phyloP scores from a whole-genome alignment of 2,113 vertebrate species.

The Fregetta grallaria region DNA sequence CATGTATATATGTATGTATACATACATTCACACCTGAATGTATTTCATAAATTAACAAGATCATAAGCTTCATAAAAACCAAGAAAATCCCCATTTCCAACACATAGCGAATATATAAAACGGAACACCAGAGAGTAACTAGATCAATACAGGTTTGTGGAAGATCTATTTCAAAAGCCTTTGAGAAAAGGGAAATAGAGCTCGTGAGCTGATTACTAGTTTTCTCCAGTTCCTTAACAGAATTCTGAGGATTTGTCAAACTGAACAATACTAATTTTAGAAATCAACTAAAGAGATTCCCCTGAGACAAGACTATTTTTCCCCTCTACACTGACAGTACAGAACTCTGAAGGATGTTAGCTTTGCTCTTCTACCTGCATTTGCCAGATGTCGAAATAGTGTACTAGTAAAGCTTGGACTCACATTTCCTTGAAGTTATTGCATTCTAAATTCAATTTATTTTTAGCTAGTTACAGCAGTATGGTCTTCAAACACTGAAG shows the following conservation, averaged over 20 bases:
- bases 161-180: neutral
- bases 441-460: neutral
- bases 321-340: neutral
- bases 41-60: neutral
- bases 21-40: no score
- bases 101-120: neutral
- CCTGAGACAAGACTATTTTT: neutral
- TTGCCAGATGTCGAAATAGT: neutral
- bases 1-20: no score
- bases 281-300: neutral
- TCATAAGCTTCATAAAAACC: neutral
- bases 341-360: neutral
- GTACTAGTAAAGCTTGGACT: neutral
- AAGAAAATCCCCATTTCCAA: neutral
- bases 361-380: neutral
- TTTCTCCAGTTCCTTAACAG: neutral
- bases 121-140: neutral
- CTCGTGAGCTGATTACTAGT: fast-evolving
- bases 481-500: neutral
- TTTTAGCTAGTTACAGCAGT: neutral
- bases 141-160: neutral
- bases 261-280: neutral
- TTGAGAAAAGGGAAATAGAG: neutral
- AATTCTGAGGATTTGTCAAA: neutral
- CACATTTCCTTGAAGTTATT: neutral